A percentile compares a stretch with the other conserved stretches of the same genome.
Conservation (phyloP, 2,888 invertebrate genomes). For the Eulithis prunata region DNA sequence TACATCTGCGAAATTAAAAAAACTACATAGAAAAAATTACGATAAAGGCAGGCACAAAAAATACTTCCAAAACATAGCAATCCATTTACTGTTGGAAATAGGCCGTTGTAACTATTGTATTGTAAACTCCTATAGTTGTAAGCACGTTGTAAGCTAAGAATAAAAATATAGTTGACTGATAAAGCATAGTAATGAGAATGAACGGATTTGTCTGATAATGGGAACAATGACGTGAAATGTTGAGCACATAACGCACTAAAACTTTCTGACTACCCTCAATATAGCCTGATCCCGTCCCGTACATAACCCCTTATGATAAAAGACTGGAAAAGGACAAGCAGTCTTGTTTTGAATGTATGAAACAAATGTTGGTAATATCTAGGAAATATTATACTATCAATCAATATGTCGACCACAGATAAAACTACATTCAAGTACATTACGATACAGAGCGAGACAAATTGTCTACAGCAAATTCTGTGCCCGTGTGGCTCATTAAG, state of each 20-base stretch:
- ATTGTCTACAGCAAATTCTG: background rate
- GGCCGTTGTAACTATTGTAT: background rate
- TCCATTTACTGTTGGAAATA: background rate
- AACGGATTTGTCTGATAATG: constrained; percentile 37
- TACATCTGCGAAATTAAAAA: too few species aligned
- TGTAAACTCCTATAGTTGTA: constrained; percentile 19
- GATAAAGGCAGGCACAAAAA: too few species aligned
- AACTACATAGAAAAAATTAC: too few species aligned
- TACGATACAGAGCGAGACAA: background rate
- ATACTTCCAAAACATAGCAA: too few species aligned
- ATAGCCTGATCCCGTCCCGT: background rate
- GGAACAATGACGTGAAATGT: constrained; percentile 33
- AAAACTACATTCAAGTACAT: background rate
- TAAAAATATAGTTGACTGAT: constrained; percentile 37
- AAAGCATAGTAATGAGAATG: constrained; percentile 22
- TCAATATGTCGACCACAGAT: constrained; percentile 3
- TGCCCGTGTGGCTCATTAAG: constrained; percentile 2
- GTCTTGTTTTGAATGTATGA: constrained; percentile 9
- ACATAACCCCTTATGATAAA: background rate
- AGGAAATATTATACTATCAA: constrained; percentile 4
- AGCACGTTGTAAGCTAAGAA: constrained; percentile 23
- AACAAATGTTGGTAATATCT: constrained; percentile 2
- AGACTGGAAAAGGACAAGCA: background rate
- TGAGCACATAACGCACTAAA: constrained; percentile 11
- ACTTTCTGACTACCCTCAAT: background rate